Conservation (phyloP, 2,113 vertebrate genomes). For the Grus americana region DNA sequence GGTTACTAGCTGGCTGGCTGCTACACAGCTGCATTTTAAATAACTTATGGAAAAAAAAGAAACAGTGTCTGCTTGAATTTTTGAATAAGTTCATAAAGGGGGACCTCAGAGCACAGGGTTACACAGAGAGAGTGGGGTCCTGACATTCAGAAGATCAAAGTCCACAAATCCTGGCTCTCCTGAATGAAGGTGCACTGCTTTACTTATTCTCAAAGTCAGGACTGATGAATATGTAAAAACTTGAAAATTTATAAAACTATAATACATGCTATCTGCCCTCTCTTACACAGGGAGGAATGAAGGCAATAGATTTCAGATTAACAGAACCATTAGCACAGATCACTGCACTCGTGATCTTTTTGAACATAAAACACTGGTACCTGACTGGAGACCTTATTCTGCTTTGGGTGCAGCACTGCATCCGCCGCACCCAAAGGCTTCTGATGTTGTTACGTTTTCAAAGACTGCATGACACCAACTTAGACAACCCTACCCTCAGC, state of each 20-base stretch:
- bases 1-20: background rate
- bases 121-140: background rate
- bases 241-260: background rate
- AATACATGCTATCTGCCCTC: background rate
- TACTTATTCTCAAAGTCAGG: background rate
- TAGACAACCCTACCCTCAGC: background rate
- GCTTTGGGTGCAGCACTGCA: background rate
- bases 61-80: background rate
- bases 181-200: background rate
- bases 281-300: background rate
- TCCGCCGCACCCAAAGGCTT: background rate
- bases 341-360: fast-evolving
- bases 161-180: background rate
- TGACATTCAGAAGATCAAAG: constrained; percentile 11
- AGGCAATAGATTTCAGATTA: background rate
- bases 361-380: background rate
- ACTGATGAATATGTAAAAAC: background rate
- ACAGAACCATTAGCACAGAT: background rate
- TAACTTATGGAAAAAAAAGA: background rate
- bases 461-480: background rate
- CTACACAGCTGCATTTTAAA: background rate
- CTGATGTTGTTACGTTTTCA: background rate
- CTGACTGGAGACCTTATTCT: background rate
- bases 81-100: background rate
- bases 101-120: background rate